Percentiles rank a stretch among this genome's conserved stretches.
Conservation (phyloP, 1,140 invertebrate genomes). For the Nephila pilipes region DNA sequence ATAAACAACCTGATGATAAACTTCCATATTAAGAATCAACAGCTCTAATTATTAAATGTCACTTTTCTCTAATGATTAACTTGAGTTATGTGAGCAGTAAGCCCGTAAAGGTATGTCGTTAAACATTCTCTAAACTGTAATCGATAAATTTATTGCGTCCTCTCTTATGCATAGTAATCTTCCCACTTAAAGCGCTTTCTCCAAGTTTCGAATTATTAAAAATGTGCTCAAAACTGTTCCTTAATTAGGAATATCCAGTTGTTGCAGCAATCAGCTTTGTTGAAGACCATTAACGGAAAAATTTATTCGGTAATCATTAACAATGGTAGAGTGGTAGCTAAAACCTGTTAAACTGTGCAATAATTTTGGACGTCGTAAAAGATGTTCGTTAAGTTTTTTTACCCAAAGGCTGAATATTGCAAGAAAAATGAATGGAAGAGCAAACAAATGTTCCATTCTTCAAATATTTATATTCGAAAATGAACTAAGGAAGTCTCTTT, state of each 20-base stretch:
- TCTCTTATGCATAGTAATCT: background rate
- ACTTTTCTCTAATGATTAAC: background rate
- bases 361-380: too few relatives aligned
- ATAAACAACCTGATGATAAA: too few relatives aligned
- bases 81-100: background rate
- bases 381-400: too few relatives aligned
- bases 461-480: too few relatives aligned
- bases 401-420: too few relatives aligned
- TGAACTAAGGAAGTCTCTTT: too few relatives aligned
- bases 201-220: background rate
- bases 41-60: background rate
- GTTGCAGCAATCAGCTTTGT: background rate
- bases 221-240: background rate
- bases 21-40: too few relatives aligned
- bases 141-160: background rate
- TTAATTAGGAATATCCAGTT: background rate
- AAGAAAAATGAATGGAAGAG: too few relatives aligned
- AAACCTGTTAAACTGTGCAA: too few relatives aligned
- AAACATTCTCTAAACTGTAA: background rate
- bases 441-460: too few relatives aligned
- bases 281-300: background rate
- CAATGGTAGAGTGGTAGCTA: too few relatives aligned
- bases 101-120: background rate
- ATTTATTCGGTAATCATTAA: background rate
- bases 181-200: background rate